These are phyloP conservation scores for Gobius niger DNA, from an alignment of 2,113 vertebrate genomes.

Conservation along the genomic window DNA sequence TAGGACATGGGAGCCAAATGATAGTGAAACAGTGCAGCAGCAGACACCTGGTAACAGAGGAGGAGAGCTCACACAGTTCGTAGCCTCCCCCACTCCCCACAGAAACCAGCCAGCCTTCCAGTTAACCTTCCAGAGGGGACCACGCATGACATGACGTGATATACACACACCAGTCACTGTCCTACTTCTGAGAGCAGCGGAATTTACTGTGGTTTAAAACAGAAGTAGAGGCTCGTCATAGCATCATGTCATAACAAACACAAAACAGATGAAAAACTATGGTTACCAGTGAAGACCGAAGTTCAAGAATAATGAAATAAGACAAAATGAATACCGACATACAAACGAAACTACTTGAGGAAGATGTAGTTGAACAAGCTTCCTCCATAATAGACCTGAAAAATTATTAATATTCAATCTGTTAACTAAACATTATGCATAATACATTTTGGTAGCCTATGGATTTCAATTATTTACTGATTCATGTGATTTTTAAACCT, in stretches of 20 bases:
- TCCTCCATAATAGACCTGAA: too few relatives aligned
- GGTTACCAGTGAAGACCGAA: not conserved
- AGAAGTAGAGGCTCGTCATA: not conserved
- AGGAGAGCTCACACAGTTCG: slow-evolving; percentile 41
- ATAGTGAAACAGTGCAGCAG: slow-evolving; percentile 22
- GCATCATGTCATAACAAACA: not conserved
- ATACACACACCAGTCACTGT: slow-evolving; percentile 56
- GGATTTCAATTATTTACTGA: too few relatives aligned
- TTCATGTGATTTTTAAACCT: too few relatives aligned
- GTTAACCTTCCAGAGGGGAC: slow-evolving; percentile 43
- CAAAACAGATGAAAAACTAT: not conserved
- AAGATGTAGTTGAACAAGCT: too few relatives aligned
- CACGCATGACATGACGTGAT: slow-evolving; percentile 29
- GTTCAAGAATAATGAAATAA: not conserved
- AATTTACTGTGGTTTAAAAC: slow-evolving; percentile 11
- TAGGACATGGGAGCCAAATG: not conserved
- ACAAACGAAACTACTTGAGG: too few relatives aligned
- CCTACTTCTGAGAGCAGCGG: slow-evolving; percentile 46
- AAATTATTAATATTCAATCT: too few relatives aligned
- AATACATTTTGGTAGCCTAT: too few relatives aligned
- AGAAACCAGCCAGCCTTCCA: slow-evolving; percentile 37
- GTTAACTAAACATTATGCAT: too few relatives aligned
- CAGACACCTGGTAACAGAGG: slow-evolving; percentile 44
- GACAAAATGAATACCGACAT: not conserved
- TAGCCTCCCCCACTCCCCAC: slow-evolving; percentile 45